Evolutionary conservation across 1,140 invertebrate species (phyloP).

Genomic region (Macrotrachela quadricornifera): DNA sequence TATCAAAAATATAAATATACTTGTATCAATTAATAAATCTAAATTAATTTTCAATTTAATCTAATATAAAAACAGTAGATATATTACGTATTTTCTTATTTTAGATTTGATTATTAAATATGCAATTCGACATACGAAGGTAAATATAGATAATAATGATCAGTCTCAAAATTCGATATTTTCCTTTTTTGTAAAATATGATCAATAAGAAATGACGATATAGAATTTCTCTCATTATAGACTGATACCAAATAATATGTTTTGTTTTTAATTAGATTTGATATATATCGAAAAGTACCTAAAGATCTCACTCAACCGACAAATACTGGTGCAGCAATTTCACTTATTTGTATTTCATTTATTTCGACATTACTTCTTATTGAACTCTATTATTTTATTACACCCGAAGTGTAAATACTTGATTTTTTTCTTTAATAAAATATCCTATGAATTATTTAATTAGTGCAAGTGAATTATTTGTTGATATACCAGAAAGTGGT

Average conservation of each 20-base stretch:
- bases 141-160: no score
- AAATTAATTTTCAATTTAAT: no score
- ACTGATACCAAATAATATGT: not conserved
- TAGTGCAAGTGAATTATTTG: conserved; percentile 38
- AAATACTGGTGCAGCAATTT: conserved; percentile 38
- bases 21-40: no score
- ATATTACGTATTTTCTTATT: no score
- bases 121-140: no score
- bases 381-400: conserved; percentile 36
- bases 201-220: conserved; percentile 5
- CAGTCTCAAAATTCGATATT: no score
- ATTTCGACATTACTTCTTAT: conserved; percentile 37
- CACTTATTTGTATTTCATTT: conserved; percentile 35
- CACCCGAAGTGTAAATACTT: conserved; percentile 36
- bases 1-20: no score
- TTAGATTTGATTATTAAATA: no score
- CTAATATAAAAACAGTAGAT: no score
- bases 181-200: no score
- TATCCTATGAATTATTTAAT: conserved; percentile 10
- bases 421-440: conserved; percentile 2
- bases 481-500: conserved; percentile 35
- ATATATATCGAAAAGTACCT: conserved; percentile 42
- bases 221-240: no score
- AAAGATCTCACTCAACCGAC: conserved; percentile 44
- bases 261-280: conserved; percentile 31